A percentile compares a stretch with the other conserved stretches of the same genome.
Evolutionary conservation across 2,888 invertebrate genomes (phyloP).

Genomic region (Phaedon cochleariae): DNA sequence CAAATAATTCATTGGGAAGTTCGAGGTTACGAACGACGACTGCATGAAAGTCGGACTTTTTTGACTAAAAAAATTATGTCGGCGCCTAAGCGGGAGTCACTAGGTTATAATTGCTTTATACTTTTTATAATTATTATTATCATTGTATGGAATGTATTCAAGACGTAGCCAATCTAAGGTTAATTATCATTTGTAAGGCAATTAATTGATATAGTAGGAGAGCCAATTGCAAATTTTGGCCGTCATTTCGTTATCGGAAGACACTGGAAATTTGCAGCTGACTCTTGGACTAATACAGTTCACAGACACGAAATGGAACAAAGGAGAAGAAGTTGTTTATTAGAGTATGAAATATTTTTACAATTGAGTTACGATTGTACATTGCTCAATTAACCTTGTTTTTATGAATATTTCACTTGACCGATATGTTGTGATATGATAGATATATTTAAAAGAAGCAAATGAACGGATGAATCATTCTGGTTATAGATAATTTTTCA

Average conservation of each 20-base stretch:
- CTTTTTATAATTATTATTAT: constrained; percentile 61
- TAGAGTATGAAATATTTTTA: constrained; percentile 54
- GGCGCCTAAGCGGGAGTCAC: constrained; percentile 34
- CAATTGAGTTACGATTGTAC: constrained; percentile 58
- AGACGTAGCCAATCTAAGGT: constrained; percentile 57
- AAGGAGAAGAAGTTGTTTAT: constrained; percentile 48
- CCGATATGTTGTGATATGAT: constrained; percentile 56
- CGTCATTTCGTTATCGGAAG: too few relatives aligned
- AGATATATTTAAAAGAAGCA: constrained; percentile 43
- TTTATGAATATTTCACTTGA: constrained; percentile 45
- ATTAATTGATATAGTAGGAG: too few relatives aligned
- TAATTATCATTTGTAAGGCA: constrained; percentile 62
- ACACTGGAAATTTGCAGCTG: too few relatives aligned
- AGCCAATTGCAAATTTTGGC: too few relatives aligned
- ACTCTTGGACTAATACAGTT: too few relatives aligned
- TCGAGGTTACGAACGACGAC: constrained; percentile 39
- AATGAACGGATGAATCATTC: constrained; percentile 42
- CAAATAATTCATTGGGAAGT: constrained; percentile 49
- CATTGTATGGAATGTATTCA: constrained; percentile 46
- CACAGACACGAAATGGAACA: constrained; percentile 47
- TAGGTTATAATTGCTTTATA: constrained; percentile 60
- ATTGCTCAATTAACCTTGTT: constrained; percentile 61
- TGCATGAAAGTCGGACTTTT: constrained; percentile 33
- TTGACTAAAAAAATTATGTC: constrained; percentile 24
- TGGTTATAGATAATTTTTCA: constrained; percentile 57